Conservation (phyloP, 2,113 vertebrate species). For the Lutjanus erythropterus region DNA sequence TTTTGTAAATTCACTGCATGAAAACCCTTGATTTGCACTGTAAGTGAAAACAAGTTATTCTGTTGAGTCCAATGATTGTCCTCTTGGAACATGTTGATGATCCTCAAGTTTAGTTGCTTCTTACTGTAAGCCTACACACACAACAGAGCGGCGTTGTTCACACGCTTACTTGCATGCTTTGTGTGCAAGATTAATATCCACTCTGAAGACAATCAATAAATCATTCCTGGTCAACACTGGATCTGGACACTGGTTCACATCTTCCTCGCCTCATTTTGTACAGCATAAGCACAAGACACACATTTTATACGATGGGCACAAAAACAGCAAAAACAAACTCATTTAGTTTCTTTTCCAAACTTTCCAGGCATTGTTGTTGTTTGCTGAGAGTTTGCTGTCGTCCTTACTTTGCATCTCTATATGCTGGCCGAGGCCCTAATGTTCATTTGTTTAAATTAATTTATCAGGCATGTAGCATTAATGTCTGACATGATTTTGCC, state of each 20-base stretch:
- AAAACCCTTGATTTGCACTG: background rate
- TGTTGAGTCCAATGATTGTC: background rate
- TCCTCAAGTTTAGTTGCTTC: background rate
- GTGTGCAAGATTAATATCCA: no score
- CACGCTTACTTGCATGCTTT: background rate
- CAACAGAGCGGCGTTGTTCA: background rate
- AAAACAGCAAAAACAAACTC: background rate
- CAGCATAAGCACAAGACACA: background rate
- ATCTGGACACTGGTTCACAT: no score
- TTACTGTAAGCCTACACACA: background rate
- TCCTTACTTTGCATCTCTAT: background rate
- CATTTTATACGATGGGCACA: background rate
- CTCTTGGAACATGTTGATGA: background rate
- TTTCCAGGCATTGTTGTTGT: background rate
- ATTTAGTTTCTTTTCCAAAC: background rate
- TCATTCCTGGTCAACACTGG: background rate
- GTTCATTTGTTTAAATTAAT: background rate
- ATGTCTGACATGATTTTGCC: background rate
- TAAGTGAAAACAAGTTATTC: background rate
- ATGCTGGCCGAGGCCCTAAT: background rate
- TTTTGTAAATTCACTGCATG: background rate
- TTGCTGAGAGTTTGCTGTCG: background rate
- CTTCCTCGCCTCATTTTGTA: background rate
- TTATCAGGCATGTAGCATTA: background rate
- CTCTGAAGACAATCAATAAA: background rate